Evolutionary conservation across 2,797 vertebrate genomes (phyloP).

Genomic region (Esox lucius): DNA sequence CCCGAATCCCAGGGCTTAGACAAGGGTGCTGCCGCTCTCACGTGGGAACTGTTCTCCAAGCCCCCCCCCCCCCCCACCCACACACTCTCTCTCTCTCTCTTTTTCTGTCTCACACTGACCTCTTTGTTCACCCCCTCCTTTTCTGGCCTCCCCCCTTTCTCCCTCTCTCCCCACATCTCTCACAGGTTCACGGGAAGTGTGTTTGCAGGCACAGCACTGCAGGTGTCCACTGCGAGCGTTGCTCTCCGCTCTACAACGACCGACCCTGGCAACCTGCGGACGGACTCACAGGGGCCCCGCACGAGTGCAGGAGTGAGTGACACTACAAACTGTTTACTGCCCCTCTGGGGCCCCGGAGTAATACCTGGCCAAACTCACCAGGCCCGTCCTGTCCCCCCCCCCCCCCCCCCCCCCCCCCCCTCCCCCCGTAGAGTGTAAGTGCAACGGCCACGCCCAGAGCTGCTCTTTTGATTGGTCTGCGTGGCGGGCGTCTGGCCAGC

Average conservation of each 20-base stretch:
- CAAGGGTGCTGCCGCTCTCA: conserved; percentile 22
- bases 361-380: neutral
- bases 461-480: conserved; percentile 85
- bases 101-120: conserved; percentile 28
- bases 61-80: neutral
- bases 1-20: conserved; percentile 15
- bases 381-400: neutral
- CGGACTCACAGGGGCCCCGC: conserved; percentile 86
- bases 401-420: no score
- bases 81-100: neutral
- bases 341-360: neutral
- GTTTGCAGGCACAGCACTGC: conserved; percentile 95
- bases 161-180: conserved; percentile 28
- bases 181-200: conserved; percentile 92
- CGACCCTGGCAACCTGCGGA: conserved; percentile 92
- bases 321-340: conserved; percentile 4
- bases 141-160: no score
- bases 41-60: conserved; percentile 34
- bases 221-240: conserved; percentile 89
- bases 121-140: conserved; percentile 10
- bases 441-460: conserved; percentile 87
- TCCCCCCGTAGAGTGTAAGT: conserved; percentile 84
- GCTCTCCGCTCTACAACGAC: conserved; percentile 87
- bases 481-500: conserved; percentile 88
- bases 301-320: conserved; percentile 89